A percentile compares a stretch with the other conserved stretches of the same genome.
Evolutionary conservation across 2,888 invertebrate species (phyloP).

Genomic region (Adelognathus sp.): DNA sequence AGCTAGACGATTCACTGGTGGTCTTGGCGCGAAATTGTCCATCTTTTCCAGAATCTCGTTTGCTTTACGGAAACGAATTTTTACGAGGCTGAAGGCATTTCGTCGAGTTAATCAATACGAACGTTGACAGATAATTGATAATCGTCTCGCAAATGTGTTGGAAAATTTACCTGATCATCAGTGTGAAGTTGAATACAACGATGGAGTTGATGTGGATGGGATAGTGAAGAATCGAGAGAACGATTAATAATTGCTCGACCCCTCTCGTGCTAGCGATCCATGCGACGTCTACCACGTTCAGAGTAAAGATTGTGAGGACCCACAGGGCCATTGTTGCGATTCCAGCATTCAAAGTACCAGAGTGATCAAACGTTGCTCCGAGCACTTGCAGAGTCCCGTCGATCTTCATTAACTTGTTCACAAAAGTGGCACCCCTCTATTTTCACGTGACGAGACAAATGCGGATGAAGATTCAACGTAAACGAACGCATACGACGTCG

Average conservation of each 20-base stretch:
- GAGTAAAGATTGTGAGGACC: not conserved
- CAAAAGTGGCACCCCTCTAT: not conserved
- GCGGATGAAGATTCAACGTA: not conserved
- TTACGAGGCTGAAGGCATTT: not conserved
- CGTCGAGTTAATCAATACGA: not conserved
- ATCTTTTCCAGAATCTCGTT: conserved; percentile 28
- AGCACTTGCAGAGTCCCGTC: conserved; percentile 36
- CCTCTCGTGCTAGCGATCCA: not conserved
- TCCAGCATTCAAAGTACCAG: not conserved
- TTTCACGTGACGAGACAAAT: not conserved
- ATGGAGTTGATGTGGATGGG: conserved; percentile 30
- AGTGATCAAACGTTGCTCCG: conserved; percentile 16
- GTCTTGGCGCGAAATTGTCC: not conserved
- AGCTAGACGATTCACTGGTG: not conserved
- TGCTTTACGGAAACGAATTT: conserved; percentile 9
- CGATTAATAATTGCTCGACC: not conserved
- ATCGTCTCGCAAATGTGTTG: not conserved
- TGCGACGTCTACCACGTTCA: not conserved
- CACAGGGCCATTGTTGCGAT: not conserved
- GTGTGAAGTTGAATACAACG: conserved; percentile 9
- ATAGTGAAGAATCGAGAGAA: not conserved
- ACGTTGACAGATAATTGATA: not conserved
- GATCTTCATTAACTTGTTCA: not conserved
- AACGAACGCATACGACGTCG: not conserved
- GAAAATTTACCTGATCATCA: conserved; percentile 7